Evolutionary conservation across 2,797 vertebrate species (phyloP).

Genomic region (Microtus californicus): DNA sequence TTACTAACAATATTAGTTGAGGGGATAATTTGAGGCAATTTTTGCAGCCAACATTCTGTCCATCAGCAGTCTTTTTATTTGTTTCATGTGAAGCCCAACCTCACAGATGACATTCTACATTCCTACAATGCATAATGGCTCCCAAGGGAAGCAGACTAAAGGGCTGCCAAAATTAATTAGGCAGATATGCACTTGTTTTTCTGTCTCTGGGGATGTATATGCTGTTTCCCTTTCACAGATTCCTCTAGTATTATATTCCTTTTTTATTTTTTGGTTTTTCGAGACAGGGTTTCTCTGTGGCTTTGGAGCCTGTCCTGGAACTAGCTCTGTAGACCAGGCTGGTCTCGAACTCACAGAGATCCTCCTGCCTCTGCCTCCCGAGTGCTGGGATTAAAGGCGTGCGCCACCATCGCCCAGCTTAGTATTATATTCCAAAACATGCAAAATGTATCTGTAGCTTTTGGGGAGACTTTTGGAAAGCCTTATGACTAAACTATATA

Average conservation of each 20-base stretch:
- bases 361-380: too few relatives aligned
- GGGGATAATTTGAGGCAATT: background rate
- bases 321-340: too few relatives aligned
- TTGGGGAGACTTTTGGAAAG: background rate
- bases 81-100: background rate
- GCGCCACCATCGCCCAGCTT: too few relatives aligned
- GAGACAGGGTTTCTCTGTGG: too few relatives aligned
- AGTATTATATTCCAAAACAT: too few relatives aligned
- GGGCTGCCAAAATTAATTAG: conserved; percentile 23
- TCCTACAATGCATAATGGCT: background rate
- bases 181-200: background rate
- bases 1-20: conserved; percentile 18
- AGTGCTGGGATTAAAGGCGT: too few relatives aligned
- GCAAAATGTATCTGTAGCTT: background rate
- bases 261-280: too few relatives aligned
- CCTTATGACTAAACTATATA: background rate
- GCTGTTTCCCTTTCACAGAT: background rate
- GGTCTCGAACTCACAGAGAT: too few relatives aligned
- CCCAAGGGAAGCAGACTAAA: background rate
- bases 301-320: too few relatives aligned
- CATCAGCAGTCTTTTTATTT: background rate
- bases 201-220: background rate
- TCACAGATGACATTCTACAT: background rate
- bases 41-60: background rate
- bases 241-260: background rate